Percentiles rank a stretch among this genome's conserved stretches.
phyloP scores from a whole-genome alignment of 2,888 invertebrate species.

The Ichneumoninae sp. region DNA sequence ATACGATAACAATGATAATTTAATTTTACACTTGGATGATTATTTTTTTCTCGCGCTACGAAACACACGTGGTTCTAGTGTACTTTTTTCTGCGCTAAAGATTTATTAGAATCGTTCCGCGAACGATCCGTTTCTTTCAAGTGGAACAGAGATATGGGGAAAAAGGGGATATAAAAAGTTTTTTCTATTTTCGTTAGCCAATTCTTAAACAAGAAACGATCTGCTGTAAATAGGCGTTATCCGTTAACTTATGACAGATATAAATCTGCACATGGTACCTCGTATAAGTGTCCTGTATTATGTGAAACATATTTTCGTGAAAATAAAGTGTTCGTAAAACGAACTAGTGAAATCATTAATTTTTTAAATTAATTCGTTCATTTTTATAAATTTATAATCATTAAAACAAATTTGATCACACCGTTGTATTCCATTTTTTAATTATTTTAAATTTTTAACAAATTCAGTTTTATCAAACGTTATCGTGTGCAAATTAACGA shows the following conservation, averaged over 20 bases:
- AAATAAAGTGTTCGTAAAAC: neutral
- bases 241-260: slow-evolving; percentile 17
- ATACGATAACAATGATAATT: neutral
- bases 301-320: slow-evolving; percentile 21
- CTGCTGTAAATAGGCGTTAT: slow-evolving; percentile 8
- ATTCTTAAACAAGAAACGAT: neutral
- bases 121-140: neutral
- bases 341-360: neutral
- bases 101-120: neutral
- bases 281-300: neutral
- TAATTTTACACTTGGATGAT: neutral
- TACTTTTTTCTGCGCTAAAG: neutral
- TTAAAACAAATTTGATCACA: neutral
- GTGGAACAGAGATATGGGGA: too few relatives aligned
- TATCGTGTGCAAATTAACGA: too few relatives aligned
- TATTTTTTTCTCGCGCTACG: neutral
- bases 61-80: neutral
- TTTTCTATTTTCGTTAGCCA: too few relatives aligned
- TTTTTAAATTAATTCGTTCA: neutral
- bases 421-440: too few relatives aligned
- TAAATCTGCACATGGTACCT: neutral
- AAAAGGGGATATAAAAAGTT: too few relatives aligned
- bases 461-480: too few relatives aligned
- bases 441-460: too few relatives aligned
- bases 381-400: neutral